Evolutionary conservation across 2,797 vertebrate genomes (phyloP).

Genomic region (Sebastes itinus): DNA sequence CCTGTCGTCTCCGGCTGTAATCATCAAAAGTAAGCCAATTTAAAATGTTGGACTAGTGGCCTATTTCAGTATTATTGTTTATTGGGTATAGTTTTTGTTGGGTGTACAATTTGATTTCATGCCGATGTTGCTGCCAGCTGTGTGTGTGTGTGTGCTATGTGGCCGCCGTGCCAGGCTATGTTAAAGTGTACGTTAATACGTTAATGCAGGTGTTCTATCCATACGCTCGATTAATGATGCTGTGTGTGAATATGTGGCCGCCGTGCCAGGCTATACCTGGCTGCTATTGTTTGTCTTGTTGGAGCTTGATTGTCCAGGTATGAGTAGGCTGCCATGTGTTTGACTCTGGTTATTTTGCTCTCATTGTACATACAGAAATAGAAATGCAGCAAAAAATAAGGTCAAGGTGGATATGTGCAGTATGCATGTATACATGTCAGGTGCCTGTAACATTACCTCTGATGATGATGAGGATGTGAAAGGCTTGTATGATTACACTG

Average conservation of each 20-base stretch:
- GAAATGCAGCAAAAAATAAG: no score
- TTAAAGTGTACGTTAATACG: no score
- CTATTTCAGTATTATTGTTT: neutral
- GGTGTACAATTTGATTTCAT: neutral
- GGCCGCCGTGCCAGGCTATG: neutral
- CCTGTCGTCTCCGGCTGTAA: neutral
- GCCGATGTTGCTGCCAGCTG: neutral
- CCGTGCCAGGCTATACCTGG: fast-evolving
- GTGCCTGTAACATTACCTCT: no score
- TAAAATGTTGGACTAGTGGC: neutral
- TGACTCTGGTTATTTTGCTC: no score
- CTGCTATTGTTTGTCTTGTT: neutral
- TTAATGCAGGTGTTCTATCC: no score
- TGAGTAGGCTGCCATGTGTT: neutral
- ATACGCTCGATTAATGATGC: no score
- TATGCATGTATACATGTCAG: neutral
- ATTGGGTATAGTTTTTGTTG: neutral
- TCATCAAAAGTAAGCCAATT: neutral
- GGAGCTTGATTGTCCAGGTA: neutral
- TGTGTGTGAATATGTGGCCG: neutral
- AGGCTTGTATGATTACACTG: neutral
- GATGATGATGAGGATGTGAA: no score
- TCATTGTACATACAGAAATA: no score
- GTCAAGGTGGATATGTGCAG: no score
- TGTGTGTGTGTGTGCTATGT: neutral